These are phyloP conservation scores for Schlechtendalia chinensis DNA, from an alignment of 1,140 invertebrate species.

Conservation along the genomic window DNA sequence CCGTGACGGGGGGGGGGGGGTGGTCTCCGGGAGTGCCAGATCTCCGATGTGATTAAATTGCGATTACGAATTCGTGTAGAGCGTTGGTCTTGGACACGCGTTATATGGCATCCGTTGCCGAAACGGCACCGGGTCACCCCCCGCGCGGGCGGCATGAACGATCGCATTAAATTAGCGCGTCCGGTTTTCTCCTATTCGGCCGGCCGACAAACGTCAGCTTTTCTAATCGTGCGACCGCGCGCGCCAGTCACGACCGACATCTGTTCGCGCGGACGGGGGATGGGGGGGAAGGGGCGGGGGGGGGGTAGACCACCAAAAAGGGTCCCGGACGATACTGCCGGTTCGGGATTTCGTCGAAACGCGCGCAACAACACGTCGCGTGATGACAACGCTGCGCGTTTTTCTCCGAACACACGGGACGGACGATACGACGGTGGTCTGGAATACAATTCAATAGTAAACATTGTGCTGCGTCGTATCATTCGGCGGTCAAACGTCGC, in stretches of 20 bases:
- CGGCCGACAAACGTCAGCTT: constrained; percentile 20
- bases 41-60: too few relatives aligned
- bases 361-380: background rate
- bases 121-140: background rate
- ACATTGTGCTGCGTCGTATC: too few relatives aligned
- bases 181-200: constrained; percentile 6
- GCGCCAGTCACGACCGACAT: background rate
- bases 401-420: too few relatives aligned
- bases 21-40: too few relatives aligned
- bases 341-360: constrained; percentile 6
- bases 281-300: background rate
- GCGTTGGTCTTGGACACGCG: too few relatives aligned
- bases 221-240: constrained; percentile 4
- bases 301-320: background rate
- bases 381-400: background rate
- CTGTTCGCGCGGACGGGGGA: background rate
- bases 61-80: too few relatives aligned
- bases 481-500: too few relatives aligned
- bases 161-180: constrained; percentile 16
- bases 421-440: too few relatives aligned
- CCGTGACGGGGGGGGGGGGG: too few relatives aligned
- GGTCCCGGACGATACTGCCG: background rate
- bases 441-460: too few relatives aligned
- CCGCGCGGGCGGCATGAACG: background rate
- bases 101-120: too few relatives aligned